Conservation (phyloP, 2,113 vertebrate species). For the Mungos mungo region DNA sequence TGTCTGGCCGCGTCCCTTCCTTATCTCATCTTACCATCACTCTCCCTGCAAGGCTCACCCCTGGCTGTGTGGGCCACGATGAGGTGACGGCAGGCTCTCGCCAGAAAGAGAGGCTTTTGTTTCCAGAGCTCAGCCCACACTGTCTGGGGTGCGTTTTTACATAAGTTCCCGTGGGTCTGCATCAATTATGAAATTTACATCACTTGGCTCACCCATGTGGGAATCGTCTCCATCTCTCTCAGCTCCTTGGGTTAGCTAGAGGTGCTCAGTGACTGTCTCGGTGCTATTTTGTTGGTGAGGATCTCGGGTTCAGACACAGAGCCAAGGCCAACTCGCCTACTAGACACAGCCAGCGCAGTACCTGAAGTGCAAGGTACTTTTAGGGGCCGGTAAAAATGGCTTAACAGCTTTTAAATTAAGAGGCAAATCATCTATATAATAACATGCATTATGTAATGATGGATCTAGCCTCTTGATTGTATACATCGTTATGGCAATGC, state of each 20-base stretch:
- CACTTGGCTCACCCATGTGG: constrained; percentile 52
- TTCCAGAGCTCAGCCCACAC: constrained; percentile 67
- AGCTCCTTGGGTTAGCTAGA: neutral
- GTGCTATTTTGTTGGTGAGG: neutral
- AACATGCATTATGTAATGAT: neutral
- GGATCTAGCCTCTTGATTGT: neutral
- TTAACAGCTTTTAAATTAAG: neutral
- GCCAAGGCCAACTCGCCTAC: neutral
- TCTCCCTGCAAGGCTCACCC: constrained; percentile 36
- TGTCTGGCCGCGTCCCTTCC: constrained; percentile 55
- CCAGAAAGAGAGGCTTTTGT: constrained; percentile 73
- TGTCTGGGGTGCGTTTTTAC: constrained; percentile 44
- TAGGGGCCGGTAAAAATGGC: neutral
- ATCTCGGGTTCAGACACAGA: neutral
- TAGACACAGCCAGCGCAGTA: neutral
- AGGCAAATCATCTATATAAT: neutral
- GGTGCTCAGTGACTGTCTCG: neutral
- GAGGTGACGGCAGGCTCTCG: constrained; percentile 63
- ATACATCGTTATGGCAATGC: neutral
- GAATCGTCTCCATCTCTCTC: neutral
- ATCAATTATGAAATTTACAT: neutral
- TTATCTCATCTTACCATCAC: constrained; percentile 77
- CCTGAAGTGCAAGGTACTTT: neutral
- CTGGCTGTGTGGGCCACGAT: constrained; percentile 65
- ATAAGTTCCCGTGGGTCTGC: neutral